phyloP scores from a whole-genome alignment of 2,113 vertebrate genomes.

The Tyto alba region DNA sequence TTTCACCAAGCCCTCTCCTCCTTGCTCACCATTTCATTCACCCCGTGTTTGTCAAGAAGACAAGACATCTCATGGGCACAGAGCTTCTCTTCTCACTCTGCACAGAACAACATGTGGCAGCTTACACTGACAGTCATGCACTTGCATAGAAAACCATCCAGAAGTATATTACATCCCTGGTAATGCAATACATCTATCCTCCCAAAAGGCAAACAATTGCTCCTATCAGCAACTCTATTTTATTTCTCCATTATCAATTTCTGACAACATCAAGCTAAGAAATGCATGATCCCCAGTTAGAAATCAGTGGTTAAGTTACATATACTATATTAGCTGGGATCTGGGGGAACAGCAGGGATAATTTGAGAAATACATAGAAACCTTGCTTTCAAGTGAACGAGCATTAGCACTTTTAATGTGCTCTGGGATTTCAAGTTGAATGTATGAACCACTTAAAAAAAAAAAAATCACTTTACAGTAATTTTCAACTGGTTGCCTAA shows the following conservation, averaged over 20 bases:
- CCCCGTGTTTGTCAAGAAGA: neutral
- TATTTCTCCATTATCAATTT: neutral
- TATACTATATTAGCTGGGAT: neutral
- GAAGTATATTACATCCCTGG: neutral
- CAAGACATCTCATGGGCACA: neutral
- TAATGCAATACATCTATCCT: neutral
- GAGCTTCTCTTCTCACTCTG: neutral
- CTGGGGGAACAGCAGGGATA: neutral
- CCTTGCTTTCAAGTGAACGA: neutral
- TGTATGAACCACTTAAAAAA: constrained; percentile 1
- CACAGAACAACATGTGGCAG: neutral
- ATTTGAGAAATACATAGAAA: constrained; percentile 19
- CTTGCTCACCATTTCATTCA: neutral
- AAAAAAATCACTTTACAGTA: constrained; percentile 46
- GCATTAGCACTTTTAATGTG: constrained; percentile 39
- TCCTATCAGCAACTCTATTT: neutral
- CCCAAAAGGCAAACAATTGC: neutral
- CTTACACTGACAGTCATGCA: neutral
- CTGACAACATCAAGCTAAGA: neutral
- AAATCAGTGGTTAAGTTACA: neutral
- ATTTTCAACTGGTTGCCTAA: constrained; percentile 62
- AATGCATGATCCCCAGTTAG: neutral
- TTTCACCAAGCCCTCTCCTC: neutral
- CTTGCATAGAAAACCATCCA: neutral
- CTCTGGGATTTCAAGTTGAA: constrained; percentile 53